These are phyloP conservation scores for Agrenia bidenticulata DNA, from an alignment of 2,888 invertebrate species.

Conservation along the genomic window DNA sequence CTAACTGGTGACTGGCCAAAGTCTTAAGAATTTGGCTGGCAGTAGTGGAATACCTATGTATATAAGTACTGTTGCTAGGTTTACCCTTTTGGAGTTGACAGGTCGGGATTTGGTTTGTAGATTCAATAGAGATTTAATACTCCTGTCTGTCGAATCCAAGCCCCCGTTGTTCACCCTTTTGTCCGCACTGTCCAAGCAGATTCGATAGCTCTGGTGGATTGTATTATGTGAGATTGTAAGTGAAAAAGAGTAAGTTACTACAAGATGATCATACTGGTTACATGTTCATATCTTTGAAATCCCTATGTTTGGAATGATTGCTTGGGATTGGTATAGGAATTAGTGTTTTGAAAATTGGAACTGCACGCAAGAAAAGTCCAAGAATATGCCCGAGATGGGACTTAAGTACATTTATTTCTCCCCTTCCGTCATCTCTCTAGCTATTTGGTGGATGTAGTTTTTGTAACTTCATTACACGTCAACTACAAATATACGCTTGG, in stretches of 20 bases:
- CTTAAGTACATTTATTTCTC: background rate
- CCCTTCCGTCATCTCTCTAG: background rate
- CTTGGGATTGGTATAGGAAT: too few relatives aligned
- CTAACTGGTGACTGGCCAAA: constrained; percentile 1
- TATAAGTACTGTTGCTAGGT: too few relatives aligned
- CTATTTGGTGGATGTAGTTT: background rate
- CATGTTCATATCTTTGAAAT: too few relatives aligned
- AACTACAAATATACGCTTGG: background rate
- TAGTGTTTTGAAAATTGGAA: too few relatives aligned
- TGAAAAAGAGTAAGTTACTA: too few relatives aligned
- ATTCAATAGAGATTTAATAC: constrained; percentile 21
- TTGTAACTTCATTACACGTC: background rate
- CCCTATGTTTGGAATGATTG: too few relatives aligned
- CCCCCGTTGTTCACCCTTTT: constrained; percentile 9
- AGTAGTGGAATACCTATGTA: too few relatives aligned
- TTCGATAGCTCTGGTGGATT: background rate
- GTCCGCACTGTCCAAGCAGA: constrained; percentile 6
- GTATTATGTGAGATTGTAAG: too few relatives aligned
- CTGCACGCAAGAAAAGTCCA: too few relatives aligned
- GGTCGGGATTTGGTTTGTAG: constrained; percentile 14
- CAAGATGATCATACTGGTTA: too few relatives aligned
- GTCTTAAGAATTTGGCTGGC: too few relatives aligned
- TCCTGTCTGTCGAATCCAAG: background rate
- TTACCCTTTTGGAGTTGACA: constrained; percentile 29
- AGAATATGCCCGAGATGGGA: too few relatives aligned